Conservation (phyloP, 2,113 vertebrate genomes). For the Pungitius pungitius region DNA sequence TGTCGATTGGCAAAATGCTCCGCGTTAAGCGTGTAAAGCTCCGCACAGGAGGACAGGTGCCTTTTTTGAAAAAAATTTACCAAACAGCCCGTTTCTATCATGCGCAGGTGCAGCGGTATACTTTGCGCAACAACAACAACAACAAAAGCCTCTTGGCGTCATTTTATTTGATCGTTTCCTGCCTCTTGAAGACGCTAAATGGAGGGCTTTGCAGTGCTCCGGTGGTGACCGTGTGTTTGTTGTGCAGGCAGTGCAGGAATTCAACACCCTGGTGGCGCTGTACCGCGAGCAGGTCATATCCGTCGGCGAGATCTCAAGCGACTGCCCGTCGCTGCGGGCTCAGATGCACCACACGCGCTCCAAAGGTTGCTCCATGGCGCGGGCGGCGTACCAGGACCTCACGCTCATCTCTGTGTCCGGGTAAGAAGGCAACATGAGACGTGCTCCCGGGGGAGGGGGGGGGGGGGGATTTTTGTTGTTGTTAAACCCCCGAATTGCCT, state of each 20-base stretch:
- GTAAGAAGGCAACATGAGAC: constrained; percentile 25
- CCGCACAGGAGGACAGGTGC: constrained; percentile 15
- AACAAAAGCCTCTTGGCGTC: neutral
- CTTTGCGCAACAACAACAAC: neutral
- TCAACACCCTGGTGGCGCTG: constrained; percentile 95
- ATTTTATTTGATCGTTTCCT: neutral
- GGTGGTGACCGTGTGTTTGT: constrained; percentile 40
- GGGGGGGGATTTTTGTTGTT: neutral
- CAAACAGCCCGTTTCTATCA: neutral
- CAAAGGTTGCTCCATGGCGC: constrained; percentile 92
- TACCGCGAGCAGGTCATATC: constrained; percentile 97
- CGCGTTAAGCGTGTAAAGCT: neutral
- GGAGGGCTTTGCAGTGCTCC: neutral
- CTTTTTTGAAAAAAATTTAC: neutral
- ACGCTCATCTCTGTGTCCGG: constrained; percentile 91
- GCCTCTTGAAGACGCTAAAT: neutral
- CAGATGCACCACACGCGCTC: constrained; percentile 93
- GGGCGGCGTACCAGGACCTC: constrained; percentile 91
- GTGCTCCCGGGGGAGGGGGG: too few species aligned
- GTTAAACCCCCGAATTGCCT: neutral
- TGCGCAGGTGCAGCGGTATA: constrained; percentile 12
- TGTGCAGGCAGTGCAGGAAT: constrained; percentile 92
- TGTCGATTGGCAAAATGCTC: neutral
- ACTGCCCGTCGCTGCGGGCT: constrained; percentile 87
- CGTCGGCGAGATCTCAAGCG: constrained; percentile 90